Conservation (phyloP, 2,113 vertebrate genomes). For the Anguilla rostrata region DNA sequence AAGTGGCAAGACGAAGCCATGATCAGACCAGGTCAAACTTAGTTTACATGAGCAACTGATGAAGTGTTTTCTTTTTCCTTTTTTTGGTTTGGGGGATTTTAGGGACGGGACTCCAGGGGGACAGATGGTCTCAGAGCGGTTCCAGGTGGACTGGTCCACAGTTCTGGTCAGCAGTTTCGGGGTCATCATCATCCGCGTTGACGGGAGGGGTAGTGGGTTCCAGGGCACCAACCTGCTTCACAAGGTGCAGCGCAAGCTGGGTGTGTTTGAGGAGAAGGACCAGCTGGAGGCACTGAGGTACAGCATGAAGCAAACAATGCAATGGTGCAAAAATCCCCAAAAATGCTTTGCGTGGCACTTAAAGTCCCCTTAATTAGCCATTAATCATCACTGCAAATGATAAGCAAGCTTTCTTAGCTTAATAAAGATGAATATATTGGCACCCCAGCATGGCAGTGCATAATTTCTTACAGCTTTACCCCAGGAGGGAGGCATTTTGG, state of each 20-base stretch:
- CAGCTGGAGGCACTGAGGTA: slow-evolving; percentile 85
- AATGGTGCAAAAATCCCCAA: no score
- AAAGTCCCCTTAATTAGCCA: background rate
- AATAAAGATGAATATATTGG: background rate
- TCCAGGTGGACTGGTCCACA: slow-evolving; percentile 83
- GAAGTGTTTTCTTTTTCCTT: slow-evolving; percentile 42
- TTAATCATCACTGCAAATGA: background rate
- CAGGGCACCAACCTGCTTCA: slow-evolving; percentile 89
- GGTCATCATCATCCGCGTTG: slow-evolving; percentile 79
- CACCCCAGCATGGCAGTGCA: background rate
- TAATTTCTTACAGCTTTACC: no score
- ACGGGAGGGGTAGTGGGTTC: slow-evolving; percentile 89
- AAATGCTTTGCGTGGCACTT: background rate
- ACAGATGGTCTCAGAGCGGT: slow-evolving; percentile 85
- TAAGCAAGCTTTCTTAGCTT: background rate
- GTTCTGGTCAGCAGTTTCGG: slow-evolving; percentile 89
- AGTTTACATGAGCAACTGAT: background rate
- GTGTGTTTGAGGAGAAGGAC: slow-evolving; percentile 82
- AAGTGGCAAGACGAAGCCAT: no score
- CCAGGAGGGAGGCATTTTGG: no score
- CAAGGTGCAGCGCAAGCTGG: slow-evolving; percentile 80
- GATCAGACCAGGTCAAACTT: background rate
- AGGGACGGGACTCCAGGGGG: slow-evolving; percentile 86
- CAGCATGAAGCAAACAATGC: slow-evolving; percentile 7
- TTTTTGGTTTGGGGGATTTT: slow-evolving; percentile 58